A percentile compares a stretch with the other conserved stretches of the same genome.
phyloP scores from a whole-genome alignment of 1,140 invertebrate genomes.

The Trachymyrmex cornetzi region DNA sequence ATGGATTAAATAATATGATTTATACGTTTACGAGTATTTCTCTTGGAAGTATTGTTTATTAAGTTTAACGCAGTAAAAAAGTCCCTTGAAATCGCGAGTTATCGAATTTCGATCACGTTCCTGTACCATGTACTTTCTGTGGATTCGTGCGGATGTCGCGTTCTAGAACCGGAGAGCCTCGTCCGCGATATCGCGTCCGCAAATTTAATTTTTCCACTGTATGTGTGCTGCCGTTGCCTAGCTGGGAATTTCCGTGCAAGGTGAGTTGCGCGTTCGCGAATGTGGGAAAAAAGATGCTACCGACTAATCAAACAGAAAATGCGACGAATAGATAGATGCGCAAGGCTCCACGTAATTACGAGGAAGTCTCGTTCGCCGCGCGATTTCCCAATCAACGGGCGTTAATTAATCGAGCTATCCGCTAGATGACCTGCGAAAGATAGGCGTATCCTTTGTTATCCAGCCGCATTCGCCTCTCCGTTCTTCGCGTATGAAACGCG shows the following conservation, averaged over 20 bases:
- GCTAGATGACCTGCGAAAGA: conserved; percentile 43
- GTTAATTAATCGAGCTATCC: conserved; percentile 73
- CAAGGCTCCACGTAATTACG: conserved; percentile 64
- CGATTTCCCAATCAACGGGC: conserved; percentile 71
- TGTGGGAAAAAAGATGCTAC: conserved; percentile 25
- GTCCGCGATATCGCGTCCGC: conserved; percentile 64
- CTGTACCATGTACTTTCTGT: conserved; percentile 69
- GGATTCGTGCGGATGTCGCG: conserved; percentile 69
- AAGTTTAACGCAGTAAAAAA: conserved; percentile 11
- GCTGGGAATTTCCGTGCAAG: conserved; percentile 1
- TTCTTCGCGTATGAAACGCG: conserved; percentile 3
- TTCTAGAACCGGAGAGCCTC: conserved; percentile 48
- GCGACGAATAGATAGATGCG: conserved; percentile 27
- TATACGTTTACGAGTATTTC: background rate
- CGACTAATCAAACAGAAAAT: conserved; percentile 71
- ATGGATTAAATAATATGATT: conserved; percentile 5
- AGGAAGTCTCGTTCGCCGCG: conserved; percentile 56
- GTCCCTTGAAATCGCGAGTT: conserved; percentile 53
- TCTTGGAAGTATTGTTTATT: conserved; percentile 22
- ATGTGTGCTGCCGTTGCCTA: conserved; percentile 4
- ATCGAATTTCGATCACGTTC: conserved; percentile 79
- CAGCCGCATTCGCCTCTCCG: conserved; percentile 2
- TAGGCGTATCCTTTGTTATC: conserved; percentile 37
- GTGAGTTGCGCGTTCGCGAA: conserved; percentile 22
- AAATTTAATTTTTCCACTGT: conserved; percentile 69